These are phyloP conservation scores for Artemia sinica DNA, from an alignment of 2,888 invertebrate genomes.

Conservation along the genomic window DNA sequence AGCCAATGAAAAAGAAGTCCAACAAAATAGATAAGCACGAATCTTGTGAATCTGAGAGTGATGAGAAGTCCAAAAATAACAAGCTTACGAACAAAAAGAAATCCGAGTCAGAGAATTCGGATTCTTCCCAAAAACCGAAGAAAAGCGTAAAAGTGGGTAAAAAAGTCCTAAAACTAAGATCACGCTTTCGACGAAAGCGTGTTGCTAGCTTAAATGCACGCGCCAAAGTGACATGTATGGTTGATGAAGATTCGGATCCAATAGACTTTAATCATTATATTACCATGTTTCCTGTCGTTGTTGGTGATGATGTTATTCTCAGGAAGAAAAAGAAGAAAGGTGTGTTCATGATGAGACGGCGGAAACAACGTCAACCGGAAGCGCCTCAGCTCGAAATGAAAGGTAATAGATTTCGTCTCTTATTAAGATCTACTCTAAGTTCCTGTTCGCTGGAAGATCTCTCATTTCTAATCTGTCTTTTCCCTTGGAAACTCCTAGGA, in stretches of 20 bases:
- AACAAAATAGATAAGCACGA: not conserved
- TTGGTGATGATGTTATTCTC: conserved; percentile 8
- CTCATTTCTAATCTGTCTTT: too few relatives aligned
- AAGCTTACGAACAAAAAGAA: not conserved
- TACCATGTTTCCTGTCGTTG: not conserved
- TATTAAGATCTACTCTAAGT: too few relatives aligned
- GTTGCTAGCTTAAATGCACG: conserved; percentile 9
- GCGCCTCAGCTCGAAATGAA: not conserved
- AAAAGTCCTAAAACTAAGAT: conserved; percentile 11
- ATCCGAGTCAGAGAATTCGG: not conserved
- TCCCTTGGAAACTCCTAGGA: too few relatives aligned
- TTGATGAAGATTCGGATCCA: conserved; percentile 12
- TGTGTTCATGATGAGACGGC: not conserved
- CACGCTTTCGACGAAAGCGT: not conserved
- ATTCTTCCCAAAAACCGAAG: not conserved
- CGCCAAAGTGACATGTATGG: conserved; percentile 1
- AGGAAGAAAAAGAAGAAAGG: conserved; percentile 14
- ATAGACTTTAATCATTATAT: conserved; percentile 6
- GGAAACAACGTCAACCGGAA: conserved; percentile 8
- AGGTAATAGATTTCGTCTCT: not conserved
- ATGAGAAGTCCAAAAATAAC: not conserved
- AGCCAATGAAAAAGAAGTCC: not conserved
- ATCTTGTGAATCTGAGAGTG: not conserved
- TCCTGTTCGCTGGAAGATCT: too few relatives aligned
- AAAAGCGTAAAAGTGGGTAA: not conserved